Evolutionary conservation across 2,113 vertebrate species (phyloP).

Genomic region (Rutilus rutilus): DNA sequence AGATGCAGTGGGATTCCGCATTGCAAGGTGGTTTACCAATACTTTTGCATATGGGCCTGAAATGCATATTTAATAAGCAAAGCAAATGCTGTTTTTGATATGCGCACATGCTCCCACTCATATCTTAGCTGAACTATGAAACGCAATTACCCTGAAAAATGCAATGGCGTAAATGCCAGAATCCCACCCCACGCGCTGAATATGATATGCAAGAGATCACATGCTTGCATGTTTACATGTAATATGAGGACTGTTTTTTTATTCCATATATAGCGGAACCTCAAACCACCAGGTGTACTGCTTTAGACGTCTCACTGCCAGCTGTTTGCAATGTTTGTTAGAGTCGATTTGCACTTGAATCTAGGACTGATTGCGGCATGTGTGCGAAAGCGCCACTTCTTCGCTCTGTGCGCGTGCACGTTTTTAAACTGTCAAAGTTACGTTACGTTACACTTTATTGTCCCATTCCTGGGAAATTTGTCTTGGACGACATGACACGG

Average conservation of each 20-base stretch:
- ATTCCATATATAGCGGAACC: background rate
- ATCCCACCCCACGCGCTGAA: background rate
- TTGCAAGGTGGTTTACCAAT: constrained; percentile 3
- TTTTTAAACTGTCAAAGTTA: background rate
- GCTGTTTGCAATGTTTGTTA: background rate
- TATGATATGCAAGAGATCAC: background rate
- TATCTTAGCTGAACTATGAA: constrained; percentile 23
- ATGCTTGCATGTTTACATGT: background rate
- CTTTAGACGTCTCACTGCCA: background rate
- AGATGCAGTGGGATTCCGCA: background rate
- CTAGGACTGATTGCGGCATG: background rate
- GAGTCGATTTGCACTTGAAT: background rate
- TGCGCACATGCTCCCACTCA: constrained; percentile 4
- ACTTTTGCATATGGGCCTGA: background rate
- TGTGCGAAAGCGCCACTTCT: background rate
- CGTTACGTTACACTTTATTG: too few species aligned
- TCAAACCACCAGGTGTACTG: background rate
- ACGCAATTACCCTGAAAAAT: constrained; percentile 15
- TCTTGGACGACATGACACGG: too few species aligned
- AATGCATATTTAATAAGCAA: constrained; percentile 44
- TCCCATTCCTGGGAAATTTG: too few species aligned
- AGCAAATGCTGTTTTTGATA: constrained; percentile 31
- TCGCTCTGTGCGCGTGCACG: background rate
- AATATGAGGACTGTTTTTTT: background rate
- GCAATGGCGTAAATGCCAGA: constrained; percentile 3